These are phyloP conservation scores for Drosophila seguyi DNA, from an alignment of 1,140 invertebrate species.

Conservation along the genomic window DNA sequence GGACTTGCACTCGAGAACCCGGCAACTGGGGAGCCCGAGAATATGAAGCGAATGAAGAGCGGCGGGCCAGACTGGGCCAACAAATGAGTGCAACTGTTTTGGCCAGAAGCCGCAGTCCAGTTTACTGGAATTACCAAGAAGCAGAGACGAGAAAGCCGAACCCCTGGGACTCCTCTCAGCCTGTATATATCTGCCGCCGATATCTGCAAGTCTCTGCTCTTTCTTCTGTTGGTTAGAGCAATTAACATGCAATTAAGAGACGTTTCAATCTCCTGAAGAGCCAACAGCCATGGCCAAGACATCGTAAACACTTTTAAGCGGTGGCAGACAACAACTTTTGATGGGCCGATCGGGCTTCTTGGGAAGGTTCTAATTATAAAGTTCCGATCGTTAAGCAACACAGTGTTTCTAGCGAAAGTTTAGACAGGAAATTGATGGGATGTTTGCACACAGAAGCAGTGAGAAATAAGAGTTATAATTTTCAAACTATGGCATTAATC, in stretches of 20 bases:
- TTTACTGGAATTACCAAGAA: conserved; percentile 24
- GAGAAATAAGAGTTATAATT: conserved; percentile 11
- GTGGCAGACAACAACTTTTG: conserved; percentile 27
- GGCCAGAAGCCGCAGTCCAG: conserved; percentile 53
- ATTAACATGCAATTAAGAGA: conserved; percentile 83
- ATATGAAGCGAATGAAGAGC: conserved; percentile 20
- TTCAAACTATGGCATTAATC: conserved; percentile 17
- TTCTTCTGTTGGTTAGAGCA: conserved; percentile 61
- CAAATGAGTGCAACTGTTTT: conserved; percentile 82
- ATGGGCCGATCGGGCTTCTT: conserved; percentile 27
- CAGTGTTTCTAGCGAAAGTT: conserved; percentile 34
- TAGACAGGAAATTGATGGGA: conserved; percentile 43
- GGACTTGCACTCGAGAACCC: conserved; percentile 51
- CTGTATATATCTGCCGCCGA: conserved; percentile 32
- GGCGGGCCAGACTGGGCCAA: conserved; percentile 64
- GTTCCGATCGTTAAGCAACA: conserved; percentile 21
- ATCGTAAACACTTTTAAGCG: conserved; percentile 45
- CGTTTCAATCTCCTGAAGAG: conserved; percentile 72
- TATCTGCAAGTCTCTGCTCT: conserved; percentile 52
- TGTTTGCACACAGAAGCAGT: conserved; percentile 27
- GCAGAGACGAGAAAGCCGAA: conserved; percentile 36
- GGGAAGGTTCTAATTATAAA: conserved; percentile 35
- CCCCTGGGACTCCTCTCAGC: conserved; percentile 15
- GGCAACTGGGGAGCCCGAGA: conserved; percentile 30
- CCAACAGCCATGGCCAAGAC: conserved; percentile 57